These are phyloP conservation scores for Leptopterna dolabrata DNA, from an alignment of 2,888 invertebrate genomes.

Conservation along the genomic window DNA sequence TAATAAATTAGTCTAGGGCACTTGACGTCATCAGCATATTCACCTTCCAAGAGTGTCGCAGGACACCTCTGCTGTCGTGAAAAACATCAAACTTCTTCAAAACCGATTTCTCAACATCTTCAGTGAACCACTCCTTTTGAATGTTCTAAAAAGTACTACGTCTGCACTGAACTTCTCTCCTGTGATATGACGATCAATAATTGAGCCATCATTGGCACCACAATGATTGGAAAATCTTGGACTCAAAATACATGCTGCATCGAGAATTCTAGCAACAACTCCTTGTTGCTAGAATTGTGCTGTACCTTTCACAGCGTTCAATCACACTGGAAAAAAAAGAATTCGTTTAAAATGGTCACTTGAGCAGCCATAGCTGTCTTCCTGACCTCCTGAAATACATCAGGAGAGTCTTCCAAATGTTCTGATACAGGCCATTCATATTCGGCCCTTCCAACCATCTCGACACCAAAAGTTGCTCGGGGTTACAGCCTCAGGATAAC, in stretches of 20 bases:
- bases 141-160: neutral
- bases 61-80: constrained; percentile 12
- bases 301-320: too few species aligned
- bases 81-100: too few species aligned
- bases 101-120: too few species aligned
- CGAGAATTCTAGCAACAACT: constrained; percentile 1
- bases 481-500: too few species aligned
- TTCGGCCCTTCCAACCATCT: constrained; percentile 48
- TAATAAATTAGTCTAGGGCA: too few species aligned
- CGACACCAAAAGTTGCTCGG: neutral
- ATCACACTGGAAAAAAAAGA: neutral
- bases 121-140: too few species aligned
- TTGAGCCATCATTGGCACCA: neutral
- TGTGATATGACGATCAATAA: neutral
- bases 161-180: constrained; percentile 41
- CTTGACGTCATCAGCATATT: neutral
- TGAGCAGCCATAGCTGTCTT: too few species aligned
- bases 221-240: neutral
- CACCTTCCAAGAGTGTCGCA: constrained; percentile 27
- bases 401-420: neutral
- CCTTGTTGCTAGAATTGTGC: neutral
- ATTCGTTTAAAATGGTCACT: neutral
- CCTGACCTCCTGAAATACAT: too few species aligned
- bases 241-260: too few species aligned
- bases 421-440: neutral